phyloP scores from a whole-genome alignment of 1,140 invertebrate species.

The Heliconius himera region DNA sequence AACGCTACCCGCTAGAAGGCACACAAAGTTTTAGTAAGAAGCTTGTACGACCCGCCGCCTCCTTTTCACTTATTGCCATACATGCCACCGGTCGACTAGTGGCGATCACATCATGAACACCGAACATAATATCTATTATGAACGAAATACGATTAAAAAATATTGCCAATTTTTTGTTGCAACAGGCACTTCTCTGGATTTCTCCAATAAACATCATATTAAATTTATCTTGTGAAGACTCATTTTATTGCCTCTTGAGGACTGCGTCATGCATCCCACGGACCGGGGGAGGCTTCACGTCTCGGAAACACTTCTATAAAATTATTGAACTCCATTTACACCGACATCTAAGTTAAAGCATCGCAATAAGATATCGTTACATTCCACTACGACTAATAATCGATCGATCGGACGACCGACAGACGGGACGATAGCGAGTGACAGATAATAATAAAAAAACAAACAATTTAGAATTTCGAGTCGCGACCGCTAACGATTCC shows the following conservation, averaged over 20 bases:
- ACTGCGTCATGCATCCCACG: slow-evolving; percentile 65
- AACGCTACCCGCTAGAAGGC: slow-evolving; percentile 80
- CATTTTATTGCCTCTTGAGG: slow-evolving; percentile 70
- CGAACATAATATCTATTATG: slow-evolving; percentile 61
- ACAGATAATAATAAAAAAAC: slow-evolving; percentile 37
- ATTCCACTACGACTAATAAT: slow-evolving; percentile 72
- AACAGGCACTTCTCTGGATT: slow-evolving; percentile 81
- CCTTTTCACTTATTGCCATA: slow-evolving; percentile 45
- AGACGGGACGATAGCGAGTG: slow-evolving; percentile 66
- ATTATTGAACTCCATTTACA: slow-evolving; percentile 74
- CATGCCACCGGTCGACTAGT: slow-evolving; percentile 21
- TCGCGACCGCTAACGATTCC: slow-evolving; percentile 67
- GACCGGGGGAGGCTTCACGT: slow-evolving; percentile 46
- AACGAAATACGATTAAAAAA: slow-evolving; percentile 78
- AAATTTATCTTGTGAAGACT: slow-evolving; percentile 77
- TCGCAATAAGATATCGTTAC: slow-evolving; percentile 80
- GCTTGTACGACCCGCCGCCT: slow-evolving; percentile 66
- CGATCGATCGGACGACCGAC: slow-evolving; percentile 28
- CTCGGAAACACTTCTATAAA: slow-evolving; percentile 74
- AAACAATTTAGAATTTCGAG: slow-evolving; percentile 76
- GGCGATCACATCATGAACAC: slow-evolving; percentile 58
- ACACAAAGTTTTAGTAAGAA: slow-evolving; percentile 80
- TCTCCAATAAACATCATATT: slow-evolving; percentile 81
- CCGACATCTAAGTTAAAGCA: slow-evolving; percentile 79
- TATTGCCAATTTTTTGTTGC: slow-evolving; percentile 80